Evolutionary conservation across 1,140 invertebrate species (phyloP).

Genomic region (Drosophila neocordata): DNA sequence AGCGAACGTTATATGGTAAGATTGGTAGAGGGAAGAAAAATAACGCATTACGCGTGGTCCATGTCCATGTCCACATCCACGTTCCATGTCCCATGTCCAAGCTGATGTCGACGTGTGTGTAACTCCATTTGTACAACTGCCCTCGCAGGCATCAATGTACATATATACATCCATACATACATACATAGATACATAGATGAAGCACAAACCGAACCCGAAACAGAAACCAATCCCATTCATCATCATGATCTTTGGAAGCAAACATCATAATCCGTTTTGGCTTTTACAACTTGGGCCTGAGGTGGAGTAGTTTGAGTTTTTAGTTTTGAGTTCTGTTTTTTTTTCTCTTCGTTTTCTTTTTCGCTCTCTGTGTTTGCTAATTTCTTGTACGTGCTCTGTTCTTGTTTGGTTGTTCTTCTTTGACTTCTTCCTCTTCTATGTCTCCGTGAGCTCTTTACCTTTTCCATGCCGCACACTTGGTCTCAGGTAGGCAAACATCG

Average conservation of each 20-base stretch:
- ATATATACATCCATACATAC: no score
- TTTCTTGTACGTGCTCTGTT: conserved; percentile 79
- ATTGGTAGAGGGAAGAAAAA: conserved; percentile 28
- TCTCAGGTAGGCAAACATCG: conserved; percentile 57
- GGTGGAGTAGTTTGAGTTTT: conserved; percentile 20
- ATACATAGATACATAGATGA: not conserved
- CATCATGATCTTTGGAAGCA: conserved; percentile 59
- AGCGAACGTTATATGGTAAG: not conserved
- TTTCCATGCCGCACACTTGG: conserved; percentile 26
- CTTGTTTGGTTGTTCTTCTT: conserved; percentile 28
- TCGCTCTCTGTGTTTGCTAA: conserved; percentile 61
- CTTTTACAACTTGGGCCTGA: conserved; percentile 56
- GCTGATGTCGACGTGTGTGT: conserved; percentile 42
- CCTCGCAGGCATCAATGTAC: conserved; percentile 49
- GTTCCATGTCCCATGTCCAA: conserved; percentile 18
- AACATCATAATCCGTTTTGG: conserved; percentile 68
- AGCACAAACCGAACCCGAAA: conserved; percentile 5
- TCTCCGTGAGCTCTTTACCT: conserved; percentile 37
- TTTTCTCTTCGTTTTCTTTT: conserved; percentile 6
- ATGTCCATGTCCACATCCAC: conserved; percentile 58
- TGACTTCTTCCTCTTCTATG: conserved; percentile 8
- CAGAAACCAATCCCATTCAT: conserved; percentile 60
- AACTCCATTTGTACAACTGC: conserved; percentile 72
- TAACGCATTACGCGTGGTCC: conserved; percentile 73
- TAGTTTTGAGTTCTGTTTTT: conserved; percentile 10